These are phyloP conservation scores for Ricordea florida DNA, from an alignment of 92 coral and sea anemone genomes.

Conservation along the genomic window DNA sequence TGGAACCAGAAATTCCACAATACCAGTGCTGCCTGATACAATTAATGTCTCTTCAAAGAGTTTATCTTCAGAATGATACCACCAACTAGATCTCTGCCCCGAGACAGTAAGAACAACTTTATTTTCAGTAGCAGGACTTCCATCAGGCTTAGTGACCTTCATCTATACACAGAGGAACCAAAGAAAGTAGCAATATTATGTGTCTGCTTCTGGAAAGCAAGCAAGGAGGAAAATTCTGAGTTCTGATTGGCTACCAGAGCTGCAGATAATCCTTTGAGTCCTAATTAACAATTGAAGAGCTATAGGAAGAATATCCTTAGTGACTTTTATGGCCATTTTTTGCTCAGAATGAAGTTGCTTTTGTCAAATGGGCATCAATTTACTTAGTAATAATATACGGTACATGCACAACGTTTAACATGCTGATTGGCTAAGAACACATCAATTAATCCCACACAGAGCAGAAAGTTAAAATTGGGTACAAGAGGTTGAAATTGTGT, in stretches of 20 bases:
- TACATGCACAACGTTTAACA: too few species aligned
- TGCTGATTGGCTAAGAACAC: too few species aligned
- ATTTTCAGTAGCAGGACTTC: slow-evolving; percentile 54
- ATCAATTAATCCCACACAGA: too few species aligned
- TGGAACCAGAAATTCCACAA: slow-evolving; percentile 53
- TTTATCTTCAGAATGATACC: neutral
- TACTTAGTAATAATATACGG: too few species aligned
- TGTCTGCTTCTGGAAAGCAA: too few species aligned
- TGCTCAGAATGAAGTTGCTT: too few species aligned
- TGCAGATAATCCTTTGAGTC: neutral
- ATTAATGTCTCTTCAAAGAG: slow-evolving; percentile 26
- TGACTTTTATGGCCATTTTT: too few species aligned
- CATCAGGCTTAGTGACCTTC: slow-evolving; percentile 71
- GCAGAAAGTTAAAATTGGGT: too few species aligned
- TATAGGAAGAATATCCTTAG: too few species aligned
- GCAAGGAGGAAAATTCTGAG: neutral
- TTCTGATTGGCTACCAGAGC: neutral
- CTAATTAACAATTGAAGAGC: neutral
- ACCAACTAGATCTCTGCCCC: neutral
- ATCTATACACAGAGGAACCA: slow-evolving; percentile 34
- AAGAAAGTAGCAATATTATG: too few species aligned
- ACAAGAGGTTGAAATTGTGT: too few species aligned
- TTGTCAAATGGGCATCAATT: too few species aligned
- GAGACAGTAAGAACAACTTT: neutral
- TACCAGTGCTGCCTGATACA: slow-evolving; percentile 55